Evolutionary conservation across 2,797 vertebrate genomes (phyloP), one percentile per base, ranked within the genome.

Genomic region (Prionace glauca): DNA sequence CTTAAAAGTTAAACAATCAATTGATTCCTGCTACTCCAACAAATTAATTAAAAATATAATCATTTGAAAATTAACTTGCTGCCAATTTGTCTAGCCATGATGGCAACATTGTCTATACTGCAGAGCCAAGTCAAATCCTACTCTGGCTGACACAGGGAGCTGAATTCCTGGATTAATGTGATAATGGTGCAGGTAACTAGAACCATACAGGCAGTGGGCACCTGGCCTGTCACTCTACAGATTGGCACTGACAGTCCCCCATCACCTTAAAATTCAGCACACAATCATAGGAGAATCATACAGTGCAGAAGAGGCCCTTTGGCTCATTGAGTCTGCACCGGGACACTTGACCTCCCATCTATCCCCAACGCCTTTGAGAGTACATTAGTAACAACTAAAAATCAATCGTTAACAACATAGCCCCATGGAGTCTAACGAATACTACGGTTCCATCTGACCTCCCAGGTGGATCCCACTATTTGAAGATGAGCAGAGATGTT

Each of bases 21-120:
- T 88, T 29, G 50, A 32, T 60, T 60, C 32, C 86, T 32, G 65
- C 62, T 92, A 92, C 20, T 18, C 88, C 62, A 65, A 92, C n/a
- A 92, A 92, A 91, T 91, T 91, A 91, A 67, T 91, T 91, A 36
- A 92, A 91, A 92, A 67, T 36, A 67, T 92, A 92, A 91, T 65
- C 2, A 32, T 20, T 32, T 67, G 62, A 92, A 92, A 92, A 67
- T 92, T 67, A 92, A 92, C 36, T 41, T 92, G 90, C 32, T 32
- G 32, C n/a, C 60, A 56, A 90, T 62, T 56, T 2, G 29, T 62
- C 87, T 32, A 32, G 56, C 8, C 90, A 36, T 10, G 18, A 36
- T 92, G 65, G 11, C 90, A 36, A 62, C 32, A 67, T 22, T 67
- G 24, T 56, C 86, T 87, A 11, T 60, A 62, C 14, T 92, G 36